Conservation (phyloP, 2,113 vertebrate species). For the Sigmodon hispidus region DNA sequence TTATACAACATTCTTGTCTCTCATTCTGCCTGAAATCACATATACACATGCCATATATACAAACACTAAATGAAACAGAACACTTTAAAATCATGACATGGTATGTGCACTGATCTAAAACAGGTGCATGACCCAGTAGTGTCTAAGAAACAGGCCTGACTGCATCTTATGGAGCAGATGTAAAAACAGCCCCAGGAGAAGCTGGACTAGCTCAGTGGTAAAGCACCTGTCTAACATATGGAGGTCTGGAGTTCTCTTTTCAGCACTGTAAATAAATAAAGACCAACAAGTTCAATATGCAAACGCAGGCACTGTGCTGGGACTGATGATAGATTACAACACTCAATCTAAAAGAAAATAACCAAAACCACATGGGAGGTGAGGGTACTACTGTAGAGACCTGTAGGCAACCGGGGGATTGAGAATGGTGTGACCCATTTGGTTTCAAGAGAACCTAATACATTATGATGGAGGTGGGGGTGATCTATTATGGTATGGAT, state of each 20-base stretch:
- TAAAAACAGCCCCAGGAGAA: neutral
- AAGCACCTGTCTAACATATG: neutral
- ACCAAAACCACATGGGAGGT: neutral
- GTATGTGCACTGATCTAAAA: neutral
- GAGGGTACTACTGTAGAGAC: neutral
- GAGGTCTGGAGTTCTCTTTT: neutral
- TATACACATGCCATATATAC: neutral
- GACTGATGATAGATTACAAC: neutral
- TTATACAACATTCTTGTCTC: neutral
- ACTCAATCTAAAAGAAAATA: neutral
- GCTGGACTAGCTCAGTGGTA: neutral
- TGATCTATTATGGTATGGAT: neutral
- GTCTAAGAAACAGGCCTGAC: neutral
- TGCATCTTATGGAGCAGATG: neutral
- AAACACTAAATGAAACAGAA: neutral
- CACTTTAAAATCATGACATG: neutral
- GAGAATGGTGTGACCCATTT: neutral
- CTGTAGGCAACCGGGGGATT: too few relatives aligned
- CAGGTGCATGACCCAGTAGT: accelerated
- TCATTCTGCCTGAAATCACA: neutral
- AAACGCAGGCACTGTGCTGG: neutral
- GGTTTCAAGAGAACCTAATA: neutral
- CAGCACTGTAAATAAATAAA: neutral
- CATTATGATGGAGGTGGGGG: neutral
- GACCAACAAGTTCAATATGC: neutral